Base-by-base conservation (phyloP, 1,140 invertebrate species). In the Dinothrombium tinctorium region DNA sequence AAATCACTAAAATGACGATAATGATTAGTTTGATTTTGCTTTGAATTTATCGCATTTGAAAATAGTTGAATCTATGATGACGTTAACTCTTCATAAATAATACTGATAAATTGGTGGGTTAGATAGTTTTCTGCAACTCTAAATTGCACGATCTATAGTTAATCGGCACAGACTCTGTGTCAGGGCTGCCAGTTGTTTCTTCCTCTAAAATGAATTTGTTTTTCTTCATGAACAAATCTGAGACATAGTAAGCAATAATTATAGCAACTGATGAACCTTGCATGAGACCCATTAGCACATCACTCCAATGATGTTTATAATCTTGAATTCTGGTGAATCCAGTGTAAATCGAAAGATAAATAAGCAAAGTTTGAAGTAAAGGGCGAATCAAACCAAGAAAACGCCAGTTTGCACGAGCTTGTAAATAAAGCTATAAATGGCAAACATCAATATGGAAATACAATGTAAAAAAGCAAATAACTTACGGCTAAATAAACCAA, bases 391-490 rank as follows among this genome's bases (percentile, higher is more conserved):
- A 40, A 43, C 11, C 26, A 38, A 15, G 33, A n/a, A 14, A 37
- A 42, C 9, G 40, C 9, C 33, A 22, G 37, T 3, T 23, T 38
- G 73, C 68, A 40, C 76, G 64, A 25, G 69, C 61, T 54, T 89
- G 79, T 7, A 90, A 54, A 53, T 87, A 89, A 24, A 87, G 62
- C 82, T 87, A 31, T 4, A 22, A 41, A 40, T 8, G 12, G 20
- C 3, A 33, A 33, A 24, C 3, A 35, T n/a, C n/a, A 11, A 28
- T 20, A 41, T 21, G 15, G 14, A 15, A 41, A 17, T 12, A 41
- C 5, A 20, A 14, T 31, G 23, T 12, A 20, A 43, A 21, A 22
- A 32, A 19, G 17, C 23, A 37, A 15, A 42, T 39, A 25, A 54
- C 58, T 57, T 56, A 68, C 62, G 43, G 59, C 54, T 21, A 60